Base-by-base conservation (phyloP, 1,140 invertebrate genomes). In the Helicoverpa armigera region DNA sequence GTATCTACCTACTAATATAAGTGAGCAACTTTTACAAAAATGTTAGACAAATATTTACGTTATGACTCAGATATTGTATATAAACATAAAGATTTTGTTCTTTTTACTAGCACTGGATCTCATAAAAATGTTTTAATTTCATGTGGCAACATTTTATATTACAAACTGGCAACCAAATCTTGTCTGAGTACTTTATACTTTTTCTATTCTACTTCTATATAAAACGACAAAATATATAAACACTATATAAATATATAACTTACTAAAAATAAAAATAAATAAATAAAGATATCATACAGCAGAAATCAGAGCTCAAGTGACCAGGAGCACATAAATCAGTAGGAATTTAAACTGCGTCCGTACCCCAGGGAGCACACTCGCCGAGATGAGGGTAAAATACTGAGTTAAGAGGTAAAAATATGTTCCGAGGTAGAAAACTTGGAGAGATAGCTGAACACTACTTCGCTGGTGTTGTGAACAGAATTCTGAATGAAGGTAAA, bases 261-360 rank as follows among this genome's bases (percentile, higher is more conserved):
- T 23, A 5, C 53, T 3, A 63, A 35, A 13, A 29, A 29, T 9
- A 35, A 14, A 29, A 63, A 31, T 14, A 63, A 31, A 63, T 29
- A 14, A 10, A 16, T 23, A 31, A 60, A 63, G 13, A 13, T 65
- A 65, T 51, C 50, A 54, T 70, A 70, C 16, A 60, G n/a, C 61
- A 74, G 60, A 65, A 80, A 80, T 80, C 79, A 74, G 69, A 74
- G 60, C 61, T 51, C 69, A 53, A 80, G 70, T 63, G 58, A 73
- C 58, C 79, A 73, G 70, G 70, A 73, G 13, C 50, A 74, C 58
- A 74, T 80, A 80, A 74, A 80, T 80, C 70, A 74, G 79, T 7
- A 16, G 70, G 79, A 80, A 80, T 80, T 80, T 80, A 80, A 80
- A 74, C 70, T 80, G 69, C 50, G 69, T 43, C 50, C 48, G 67